phyloP scores from a whole-genome alignment of 1,140 invertebrate species.

The Stegodyphus dumicola region DNA sequence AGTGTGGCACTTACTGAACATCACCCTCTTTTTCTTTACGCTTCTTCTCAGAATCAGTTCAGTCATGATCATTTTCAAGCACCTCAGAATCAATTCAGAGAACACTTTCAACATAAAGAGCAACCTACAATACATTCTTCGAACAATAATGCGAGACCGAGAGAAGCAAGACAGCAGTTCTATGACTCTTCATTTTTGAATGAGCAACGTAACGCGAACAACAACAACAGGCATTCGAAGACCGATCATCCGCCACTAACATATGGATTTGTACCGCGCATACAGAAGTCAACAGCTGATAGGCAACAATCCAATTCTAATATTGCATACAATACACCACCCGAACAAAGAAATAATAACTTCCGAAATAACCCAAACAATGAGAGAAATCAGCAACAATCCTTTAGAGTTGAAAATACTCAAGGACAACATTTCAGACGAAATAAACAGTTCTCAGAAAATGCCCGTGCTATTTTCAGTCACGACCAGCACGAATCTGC shows the following conservation, averaged over 20 bases:
- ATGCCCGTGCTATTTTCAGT: background rate
- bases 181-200: background rate
- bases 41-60: background rate
- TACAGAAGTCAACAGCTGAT: background rate
- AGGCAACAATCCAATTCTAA: background rate
- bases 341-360: background rate
- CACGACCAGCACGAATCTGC: background rate
- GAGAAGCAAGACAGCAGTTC: background rate
- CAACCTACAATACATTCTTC: background rate
- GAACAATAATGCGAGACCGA: background rate
- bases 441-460: background rate
- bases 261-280: background rate
- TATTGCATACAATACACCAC: background rate
- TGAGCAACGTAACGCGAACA: no score
- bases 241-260: background rate
- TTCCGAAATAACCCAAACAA: no score
- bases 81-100: background rate
- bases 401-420: background rate
- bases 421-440: background rate
- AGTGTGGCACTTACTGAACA: background rate
- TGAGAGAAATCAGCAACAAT: background rate
- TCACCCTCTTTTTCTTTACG: background rate
- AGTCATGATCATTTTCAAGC: background rate
- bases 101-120: background rate
- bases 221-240: background rate